Percentiles rank a stretch among this genome's conserved stretches.
Evolutionary conservation across 2,113 vertebrate genomes (phyloP).

Genomic region (Cisticola juncidis): DNA sequence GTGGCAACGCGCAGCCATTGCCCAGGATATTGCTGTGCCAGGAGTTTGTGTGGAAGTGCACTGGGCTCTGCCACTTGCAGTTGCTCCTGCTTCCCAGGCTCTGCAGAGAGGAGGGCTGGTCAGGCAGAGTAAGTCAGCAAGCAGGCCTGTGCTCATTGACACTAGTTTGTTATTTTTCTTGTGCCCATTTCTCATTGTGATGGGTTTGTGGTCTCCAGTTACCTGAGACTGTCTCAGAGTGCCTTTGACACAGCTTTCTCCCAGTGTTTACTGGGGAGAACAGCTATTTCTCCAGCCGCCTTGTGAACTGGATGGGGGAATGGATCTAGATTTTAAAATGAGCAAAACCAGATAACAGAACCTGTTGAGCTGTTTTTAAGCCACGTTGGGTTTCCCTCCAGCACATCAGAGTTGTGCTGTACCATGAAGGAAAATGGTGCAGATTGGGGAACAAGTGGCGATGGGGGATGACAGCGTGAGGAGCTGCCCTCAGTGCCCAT

Average conservation of each 20-base stretch:
- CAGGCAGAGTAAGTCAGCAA: neutral
- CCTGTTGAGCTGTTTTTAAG: neutral
- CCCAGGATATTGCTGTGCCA: neutral
- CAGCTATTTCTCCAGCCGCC: neutral
- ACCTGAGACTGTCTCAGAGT: neutral
- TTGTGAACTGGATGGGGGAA: neutral
- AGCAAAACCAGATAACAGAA: neutral
- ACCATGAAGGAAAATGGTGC: neutral
- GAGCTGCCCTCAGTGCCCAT: neutral
- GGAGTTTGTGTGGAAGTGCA: neutral
- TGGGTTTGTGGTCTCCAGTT: neutral
- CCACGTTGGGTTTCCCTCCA: fast-evolving
- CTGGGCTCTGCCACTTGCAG: neutral
- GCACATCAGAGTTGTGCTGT: neutral
- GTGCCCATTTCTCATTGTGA: fast-evolving
- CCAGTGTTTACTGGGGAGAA: neutral
- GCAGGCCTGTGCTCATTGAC: neutral
- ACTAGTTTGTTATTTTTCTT: neutral
- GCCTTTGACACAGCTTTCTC: neutral
- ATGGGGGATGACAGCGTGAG: fast-evolving
- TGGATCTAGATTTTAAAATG: neutral
- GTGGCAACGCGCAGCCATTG: fast-evolving
- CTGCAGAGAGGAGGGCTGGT: neutral
- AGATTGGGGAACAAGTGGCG: fast-evolving
- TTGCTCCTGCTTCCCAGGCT: neutral